These are phyloP conservation scores for Galeopterus variegatus DNA, from an alignment of 2,113 vertebrate genomes.

Conservation along the genomic window DNA sequence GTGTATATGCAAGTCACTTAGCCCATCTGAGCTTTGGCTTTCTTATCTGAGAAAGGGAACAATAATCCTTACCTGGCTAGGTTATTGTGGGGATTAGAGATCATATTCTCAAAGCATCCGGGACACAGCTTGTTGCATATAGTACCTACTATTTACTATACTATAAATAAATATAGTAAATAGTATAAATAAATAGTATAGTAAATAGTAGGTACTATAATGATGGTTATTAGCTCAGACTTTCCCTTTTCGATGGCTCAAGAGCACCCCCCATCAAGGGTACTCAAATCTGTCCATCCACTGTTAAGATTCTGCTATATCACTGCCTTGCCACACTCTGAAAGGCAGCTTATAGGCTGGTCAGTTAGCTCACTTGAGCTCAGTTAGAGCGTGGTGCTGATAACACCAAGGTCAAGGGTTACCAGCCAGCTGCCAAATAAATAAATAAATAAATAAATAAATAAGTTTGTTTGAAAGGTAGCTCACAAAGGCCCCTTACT, in stretches of 20 bases:
- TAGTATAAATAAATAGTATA: not conserved
- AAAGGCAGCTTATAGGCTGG: not conserved
- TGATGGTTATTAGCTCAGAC: not conserved
- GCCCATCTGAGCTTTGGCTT: slow-evolving; percentile 26
- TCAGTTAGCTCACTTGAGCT: no score
- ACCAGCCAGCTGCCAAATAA: no score
- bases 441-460: no score
- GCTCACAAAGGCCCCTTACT: not conserved
- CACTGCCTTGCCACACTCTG: not conserved
- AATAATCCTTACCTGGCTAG: slow-evolving; percentile 10
- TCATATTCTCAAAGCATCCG: slow-evolving; percentile 40
- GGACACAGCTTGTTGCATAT: not conserved
- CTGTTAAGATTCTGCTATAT: not conserved
- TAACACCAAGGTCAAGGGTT: no score
- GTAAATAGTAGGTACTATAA: not conserved
- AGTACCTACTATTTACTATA: not conserved
- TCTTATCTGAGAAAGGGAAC: slow-evolving; percentile 39
- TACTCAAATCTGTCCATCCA: not conserved
- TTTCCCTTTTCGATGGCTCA: slow-evolving; percentile 14
- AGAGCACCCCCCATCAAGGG: not conserved
- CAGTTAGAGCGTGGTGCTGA: no score
- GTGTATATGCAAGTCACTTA: not conserved
- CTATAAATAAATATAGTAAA: no score
- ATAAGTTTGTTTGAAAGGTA: not conserved
- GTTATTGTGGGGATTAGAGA: slow-evolving; percentile 25